phyloP scores from a whole-genome alignment of 2,888 invertebrate genomes.

The Syrphus vitripennis region DNA sequence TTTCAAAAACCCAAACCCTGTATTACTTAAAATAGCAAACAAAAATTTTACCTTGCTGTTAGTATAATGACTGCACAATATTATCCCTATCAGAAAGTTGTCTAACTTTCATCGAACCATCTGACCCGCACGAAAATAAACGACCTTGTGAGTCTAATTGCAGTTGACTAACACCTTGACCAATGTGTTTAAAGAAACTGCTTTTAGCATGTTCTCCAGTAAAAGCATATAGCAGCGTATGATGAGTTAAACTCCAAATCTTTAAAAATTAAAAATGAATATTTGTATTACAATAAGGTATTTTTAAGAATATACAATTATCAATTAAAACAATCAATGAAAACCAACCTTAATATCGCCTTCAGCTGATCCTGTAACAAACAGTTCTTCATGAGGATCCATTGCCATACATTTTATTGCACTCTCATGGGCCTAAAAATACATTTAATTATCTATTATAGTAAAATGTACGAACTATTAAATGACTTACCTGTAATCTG shows the following conservation, averaged over 20 bases:
- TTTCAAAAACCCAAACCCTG: too few species aligned
- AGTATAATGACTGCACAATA: constrained; percentile 83
- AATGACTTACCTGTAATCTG: constrained; percentile 84
- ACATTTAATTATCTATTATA: too few species aligned
- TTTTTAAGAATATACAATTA: not conserved
- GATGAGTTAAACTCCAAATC: constrained; percentile 96
- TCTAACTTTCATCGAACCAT: constrained; percentile 98
- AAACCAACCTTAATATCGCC: constrained; percentile 92
- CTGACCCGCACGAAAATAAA: constrained; percentile 98
- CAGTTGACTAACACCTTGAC: constrained; percentile 97
- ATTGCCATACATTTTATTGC: constrained; percentile 97
- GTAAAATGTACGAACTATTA: not conserved
- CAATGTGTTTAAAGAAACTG: constrained; percentile 98
- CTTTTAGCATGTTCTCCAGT: constrained; percentile 97
- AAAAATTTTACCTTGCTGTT: constrained; percentile 72
- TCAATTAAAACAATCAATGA: not conserved
- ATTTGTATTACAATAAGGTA: not conserved
- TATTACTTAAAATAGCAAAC: too few species aligned
- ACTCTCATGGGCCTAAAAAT: constrained; percentile 94
- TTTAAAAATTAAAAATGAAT: constrained; percentile 80
- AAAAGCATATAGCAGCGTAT: constrained; percentile 93
- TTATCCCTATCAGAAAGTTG: constrained; percentile 92
- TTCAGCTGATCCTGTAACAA: constrained; percentile 96
- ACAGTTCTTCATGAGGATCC: constrained; percentile 97
- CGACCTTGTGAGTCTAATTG: constrained; percentile 94